Evolutionary conservation across 2,888 invertebrate species (phyloP).

Genomic region (Norana najaformis): DNA sequence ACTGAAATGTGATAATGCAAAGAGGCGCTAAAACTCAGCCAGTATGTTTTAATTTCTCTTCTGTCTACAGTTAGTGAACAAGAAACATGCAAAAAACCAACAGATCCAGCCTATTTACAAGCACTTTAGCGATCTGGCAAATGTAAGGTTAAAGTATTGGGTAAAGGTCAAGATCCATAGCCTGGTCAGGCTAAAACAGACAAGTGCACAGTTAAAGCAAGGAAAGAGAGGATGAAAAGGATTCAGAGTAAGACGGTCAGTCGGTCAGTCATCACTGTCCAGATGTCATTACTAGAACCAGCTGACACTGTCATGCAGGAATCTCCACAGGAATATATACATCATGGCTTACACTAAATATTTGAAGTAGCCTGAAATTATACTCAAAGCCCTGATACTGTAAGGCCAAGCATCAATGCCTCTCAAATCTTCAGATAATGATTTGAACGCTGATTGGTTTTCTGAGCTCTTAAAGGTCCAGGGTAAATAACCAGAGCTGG

Average conservation of each 20-base stretch:
- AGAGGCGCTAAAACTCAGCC: neutral
- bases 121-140: neutral
- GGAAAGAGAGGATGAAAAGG: neutral
- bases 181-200: neutral
- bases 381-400: neutral
- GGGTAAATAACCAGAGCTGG: neutral
- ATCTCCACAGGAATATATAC: too few species aligned
- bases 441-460: neutral
- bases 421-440: neutral
- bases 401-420: neutral
- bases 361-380: neutral
- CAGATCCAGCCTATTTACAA: neutral
- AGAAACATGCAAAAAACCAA: neutral
- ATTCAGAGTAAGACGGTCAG: neutral
- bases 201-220: neutral
- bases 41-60: neutral
- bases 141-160: neutral
- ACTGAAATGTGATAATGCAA: neutral
- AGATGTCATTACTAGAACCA: too few species aligned
- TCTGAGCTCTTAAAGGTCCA: neutral
- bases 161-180: neutral
- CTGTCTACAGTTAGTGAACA: constrained; percentile 4
- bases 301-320: neutral
- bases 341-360: neutral
- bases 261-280: too few species aligned